phyloP scores from a whole-genome alignment of 2,888 invertebrate species.

The Thecophora atra region DNA sequence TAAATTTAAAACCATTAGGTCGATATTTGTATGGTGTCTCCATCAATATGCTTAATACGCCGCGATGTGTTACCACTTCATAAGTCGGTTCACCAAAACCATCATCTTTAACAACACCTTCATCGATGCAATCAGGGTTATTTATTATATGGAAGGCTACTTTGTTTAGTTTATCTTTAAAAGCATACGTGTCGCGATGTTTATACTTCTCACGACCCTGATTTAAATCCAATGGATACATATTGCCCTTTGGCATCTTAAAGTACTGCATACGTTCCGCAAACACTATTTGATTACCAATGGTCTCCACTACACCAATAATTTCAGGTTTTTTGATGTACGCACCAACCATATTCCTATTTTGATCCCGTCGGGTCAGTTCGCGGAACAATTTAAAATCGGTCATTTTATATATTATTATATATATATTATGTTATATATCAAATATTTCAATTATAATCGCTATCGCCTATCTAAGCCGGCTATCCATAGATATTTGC shows the following conservation, averaged over 20 bases:
- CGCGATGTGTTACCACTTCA: slow-evolving; percentile 17
- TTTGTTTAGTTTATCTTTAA: background rate
- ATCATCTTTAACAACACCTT: background rate
- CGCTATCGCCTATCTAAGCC: too few species aligned
- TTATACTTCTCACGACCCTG: background rate
- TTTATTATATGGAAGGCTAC: slow-evolving; percentile 11
- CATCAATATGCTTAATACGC: background rate
- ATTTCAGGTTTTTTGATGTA: slow-evolving; percentile 1
- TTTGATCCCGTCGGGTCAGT: background rate
- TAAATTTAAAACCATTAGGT: background rate
- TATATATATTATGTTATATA: too few species aligned
- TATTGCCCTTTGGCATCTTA: background rate
- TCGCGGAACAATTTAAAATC: slow-evolving; percentile 11
- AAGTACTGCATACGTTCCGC: slow-evolving; percentile 9
- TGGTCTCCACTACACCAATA: background rate
- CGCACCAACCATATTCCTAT: background rate
- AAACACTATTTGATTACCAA: background rate
- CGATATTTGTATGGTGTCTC: slow-evolving; percentile 5
- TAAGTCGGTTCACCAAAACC: background rate
- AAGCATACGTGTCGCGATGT: background rate
- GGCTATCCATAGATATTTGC: too few species aligned
- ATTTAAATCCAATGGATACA: slow-evolving; percentile 26
- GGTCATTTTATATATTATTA: slow-evolving; percentile 3
- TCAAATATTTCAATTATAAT: too few species aligned
- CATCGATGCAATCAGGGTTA: background rate